Evolutionary conservation across 2,797 vertebrate genomes (phyloP), one percentile per base, ranked within the genome.

Genomic region (Pipistrellus pipistrellus): DNA sequence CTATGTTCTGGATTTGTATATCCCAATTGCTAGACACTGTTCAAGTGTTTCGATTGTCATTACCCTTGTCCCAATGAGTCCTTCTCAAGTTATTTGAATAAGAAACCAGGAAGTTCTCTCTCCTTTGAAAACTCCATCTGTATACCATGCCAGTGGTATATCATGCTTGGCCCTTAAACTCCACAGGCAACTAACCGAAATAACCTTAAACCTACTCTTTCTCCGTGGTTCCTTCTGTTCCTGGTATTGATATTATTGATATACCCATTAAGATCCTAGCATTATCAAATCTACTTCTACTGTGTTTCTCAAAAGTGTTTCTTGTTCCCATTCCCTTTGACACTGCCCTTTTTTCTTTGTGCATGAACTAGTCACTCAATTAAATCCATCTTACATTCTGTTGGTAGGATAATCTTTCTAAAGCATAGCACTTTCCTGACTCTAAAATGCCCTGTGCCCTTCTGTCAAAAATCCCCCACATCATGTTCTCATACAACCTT

Each of bases 21-120:
- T 64, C 30, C 18, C 78, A 83, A 35, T 18, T 51, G n/a, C 25
- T 25, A 27, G 46, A 21, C 6, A 85, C 32, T 4, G 1, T 66
- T 46, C 8, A 27, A 32, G 41, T 66, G 38, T 64, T 23, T 53
- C 59, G 81, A 6, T 1, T n/a, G 48, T 27, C 17, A 59, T 10
- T 46, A 62, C 9, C 17, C 38, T 76, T 75, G 14, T 13, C 18
- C 86, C n/a, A 32, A 80, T 6, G 32, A 89, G 1, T 86, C 53
- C 32, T 93, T 82, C 41, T 53, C 68, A 73, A 66, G 64, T 91
- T 64, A 68, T 85, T 69, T 80, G 48, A 91, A 86, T 84, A 44
- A 75, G 71, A 66, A 84, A 80, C 17, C 46, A 91, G 62, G 59
- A 91, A 89, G 25, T 83, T 11, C 25, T 46, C 46, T 91, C 41